phyloP scores from a whole-genome alignment of 2,797 vertebrate genomes.

The Enteromius treurensis region DNA sequence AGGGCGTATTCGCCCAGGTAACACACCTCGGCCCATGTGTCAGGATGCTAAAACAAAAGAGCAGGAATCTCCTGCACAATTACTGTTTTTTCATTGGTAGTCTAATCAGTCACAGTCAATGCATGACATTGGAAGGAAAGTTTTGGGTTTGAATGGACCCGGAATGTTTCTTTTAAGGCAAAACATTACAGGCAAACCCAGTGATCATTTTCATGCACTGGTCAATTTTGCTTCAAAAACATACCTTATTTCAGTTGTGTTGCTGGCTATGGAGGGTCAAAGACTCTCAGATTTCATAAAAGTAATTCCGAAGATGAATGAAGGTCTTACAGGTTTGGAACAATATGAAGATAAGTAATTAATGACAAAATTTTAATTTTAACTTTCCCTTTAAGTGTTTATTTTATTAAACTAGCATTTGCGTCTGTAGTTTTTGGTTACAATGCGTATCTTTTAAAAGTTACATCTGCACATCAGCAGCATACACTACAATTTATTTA shows the following conservation, averaged over 20 bases:
- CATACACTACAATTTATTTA: too few species aligned
- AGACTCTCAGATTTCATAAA: too few species aligned
- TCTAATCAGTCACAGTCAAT: background rate
- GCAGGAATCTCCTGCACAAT: background rate
- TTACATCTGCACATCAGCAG: too few species aligned
- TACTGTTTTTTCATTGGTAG: background rate
- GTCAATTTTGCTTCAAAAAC: constrained; percentile 12
- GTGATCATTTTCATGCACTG: background rate
- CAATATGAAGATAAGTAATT: too few species aligned
- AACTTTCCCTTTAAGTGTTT: too few species aligned
- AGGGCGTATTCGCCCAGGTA: constrained; percentile 93
- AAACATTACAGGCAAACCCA: background rate
- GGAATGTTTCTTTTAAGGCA: background rate
- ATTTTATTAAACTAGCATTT: too few species aligned
- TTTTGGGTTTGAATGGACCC: background rate
- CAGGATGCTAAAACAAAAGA: constrained; percentile 52
- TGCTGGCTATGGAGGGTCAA: too few species aligned
- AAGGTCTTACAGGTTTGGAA: too few species aligned
- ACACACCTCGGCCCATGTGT: constrained; percentile 78
- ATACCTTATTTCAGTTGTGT: background rate
- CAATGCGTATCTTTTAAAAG: background rate
- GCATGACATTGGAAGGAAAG: background rate
- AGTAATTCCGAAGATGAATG: too few species aligned
- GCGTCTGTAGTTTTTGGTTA: background rate
- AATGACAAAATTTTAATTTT: too few species aligned